phyloP scores from a whole-genome alignment of 2,113 vertebrate genomes.

The Catharus bicknelli region DNA sequence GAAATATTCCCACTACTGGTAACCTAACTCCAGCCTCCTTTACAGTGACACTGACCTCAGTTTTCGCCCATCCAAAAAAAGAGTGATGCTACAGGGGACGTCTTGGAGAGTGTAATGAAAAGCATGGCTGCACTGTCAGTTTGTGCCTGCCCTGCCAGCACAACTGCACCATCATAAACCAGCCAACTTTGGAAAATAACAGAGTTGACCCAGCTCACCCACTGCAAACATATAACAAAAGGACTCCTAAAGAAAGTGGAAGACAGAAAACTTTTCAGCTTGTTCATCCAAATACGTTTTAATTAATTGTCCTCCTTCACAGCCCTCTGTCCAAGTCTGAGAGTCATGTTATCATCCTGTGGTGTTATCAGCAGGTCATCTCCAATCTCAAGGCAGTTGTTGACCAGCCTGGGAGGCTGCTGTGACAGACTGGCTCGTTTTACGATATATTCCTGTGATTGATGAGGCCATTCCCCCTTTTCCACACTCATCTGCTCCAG shows the following conservation, averaged over 20 bases:
- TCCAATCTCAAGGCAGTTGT: neutral
- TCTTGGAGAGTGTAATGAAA: neutral
- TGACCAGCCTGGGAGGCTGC: neutral
- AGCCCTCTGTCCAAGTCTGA: neutral
- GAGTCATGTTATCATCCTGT: neutral
- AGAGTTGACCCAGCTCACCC: neutral
- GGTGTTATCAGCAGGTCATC: neutral
- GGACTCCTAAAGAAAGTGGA: neutral
- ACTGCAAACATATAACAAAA: fast-evolving
- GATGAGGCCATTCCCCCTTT: neutral
- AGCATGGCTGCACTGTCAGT: fast-evolving
- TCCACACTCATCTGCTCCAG: neutral
- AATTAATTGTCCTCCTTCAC: neutral
- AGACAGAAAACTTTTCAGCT: neutral
- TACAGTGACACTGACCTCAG: neutral
- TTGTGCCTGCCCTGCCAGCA: neutral
- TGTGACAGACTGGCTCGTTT: neutral
- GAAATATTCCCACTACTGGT: neutral
- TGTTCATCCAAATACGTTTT: neutral
- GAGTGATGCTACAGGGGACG: neutral
- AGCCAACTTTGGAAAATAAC: neutral
- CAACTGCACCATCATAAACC: neutral
- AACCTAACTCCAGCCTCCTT: neutral
- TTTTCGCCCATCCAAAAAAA: neutral
- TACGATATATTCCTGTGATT: neutral